Percentiles rank a stretch among this genome's conserved stretches.
Evolutionary conservation across 2,888 invertebrate genomes (phyloP).

Genomic region (Cloeon dipterum): DNA sequence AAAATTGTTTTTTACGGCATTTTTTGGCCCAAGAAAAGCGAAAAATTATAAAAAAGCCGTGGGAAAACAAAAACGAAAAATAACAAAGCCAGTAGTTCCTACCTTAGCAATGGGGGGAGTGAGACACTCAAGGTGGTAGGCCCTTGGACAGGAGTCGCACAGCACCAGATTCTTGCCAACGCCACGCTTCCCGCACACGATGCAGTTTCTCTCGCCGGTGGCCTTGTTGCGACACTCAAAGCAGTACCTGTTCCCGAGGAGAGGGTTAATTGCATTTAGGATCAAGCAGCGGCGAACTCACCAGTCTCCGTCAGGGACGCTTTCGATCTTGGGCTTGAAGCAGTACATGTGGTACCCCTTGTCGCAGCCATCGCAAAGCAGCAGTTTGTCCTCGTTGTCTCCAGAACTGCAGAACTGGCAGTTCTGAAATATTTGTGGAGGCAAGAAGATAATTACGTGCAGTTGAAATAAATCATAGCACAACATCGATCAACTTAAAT

Average conservation of each 20-base stretch:
- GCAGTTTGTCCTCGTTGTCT: slow-evolving; percentile 83
- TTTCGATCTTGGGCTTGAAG: slow-evolving; percentile 89
- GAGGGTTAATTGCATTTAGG: too few species aligned
- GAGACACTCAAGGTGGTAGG: slow-evolving; percentile 84
- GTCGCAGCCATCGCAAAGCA: slow-evolving; percentile 94
- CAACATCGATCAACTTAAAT: not conserved
- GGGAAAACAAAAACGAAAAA: too few species aligned
- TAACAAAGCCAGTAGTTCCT: too few species aligned
- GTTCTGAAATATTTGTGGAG: slow-evolving; percentile 43
- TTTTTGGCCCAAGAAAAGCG: too few species aligned
- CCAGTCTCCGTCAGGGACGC: slow-evolving; percentile 96
- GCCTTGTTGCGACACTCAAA: slow-evolving; percentile 88
- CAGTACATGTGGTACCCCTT: slow-evolving; percentile 97
- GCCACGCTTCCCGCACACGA: slow-evolving; percentile 65
- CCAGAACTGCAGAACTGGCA: slow-evolving; percentile 95
- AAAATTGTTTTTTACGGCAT: too few species aligned
- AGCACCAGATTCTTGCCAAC: slow-evolving; percentile 45
- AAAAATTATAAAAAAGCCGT: too few species aligned
- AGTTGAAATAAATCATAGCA: not conserved
- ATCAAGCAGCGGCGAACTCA: slow-evolving; percentile 20
- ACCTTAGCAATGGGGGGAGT: slow-evolving; percentile 65
- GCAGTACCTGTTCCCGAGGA: slow-evolving; percentile 83
- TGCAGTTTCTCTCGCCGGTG: slow-evolving; percentile 77
- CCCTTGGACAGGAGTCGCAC: slow-evolving; percentile 76
- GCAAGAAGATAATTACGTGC: slow-evolving; percentile 7